Conservation (phyloP, 1,140 invertebrate species). For the Pseudomyrmex cubaensis region DNA sequence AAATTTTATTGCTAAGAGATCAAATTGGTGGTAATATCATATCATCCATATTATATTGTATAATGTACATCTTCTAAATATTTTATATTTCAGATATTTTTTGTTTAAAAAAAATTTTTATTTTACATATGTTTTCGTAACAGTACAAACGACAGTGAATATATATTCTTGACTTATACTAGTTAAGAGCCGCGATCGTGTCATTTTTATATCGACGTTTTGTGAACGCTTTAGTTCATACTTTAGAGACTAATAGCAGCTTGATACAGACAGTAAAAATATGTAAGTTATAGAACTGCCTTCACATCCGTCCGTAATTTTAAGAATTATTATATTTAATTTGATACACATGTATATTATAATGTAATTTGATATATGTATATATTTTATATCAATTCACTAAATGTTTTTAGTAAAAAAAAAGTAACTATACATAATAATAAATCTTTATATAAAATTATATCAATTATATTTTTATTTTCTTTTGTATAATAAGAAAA, state of each 20-base stretch:
- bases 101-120: too few relatives aligned
- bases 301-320: slow-evolving; percentile 26
- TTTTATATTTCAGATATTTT: too few relatives aligned
- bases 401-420: slow-evolving; percentile 50
- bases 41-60: too few relatives aligned
- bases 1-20: not conserved
- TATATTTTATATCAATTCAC: slow-evolving; percentile 59
- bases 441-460: slow-evolving; percentile 38
- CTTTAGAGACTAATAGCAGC: slow-evolving; percentile 39
- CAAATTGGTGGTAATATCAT: too few relatives aligned
- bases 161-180: too few relatives aligned
- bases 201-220: slow-evolving; percentile 7
- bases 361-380: slow-evolving; percentile 32
- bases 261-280: not conserved
- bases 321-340: slow-evolving; percentile 44
- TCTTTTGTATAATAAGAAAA: too few relatives aligned
- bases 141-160: too few relatives aligned
- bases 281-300: slow-evolving; percentile 14
- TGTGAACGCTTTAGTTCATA: slow-evolving; percentile 37
- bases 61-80: not conserved
- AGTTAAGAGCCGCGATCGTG: too few relatives aligned
- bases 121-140: too few relatives aligned
- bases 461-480: too few relatives aligned
- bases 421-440: slow-evolving; percentile 35
- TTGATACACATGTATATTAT: too few relatives aligned